Base-by-base conservation (phyloP, 1,140 invertebrate species). In the Pseudoatta argentina region DNA sequence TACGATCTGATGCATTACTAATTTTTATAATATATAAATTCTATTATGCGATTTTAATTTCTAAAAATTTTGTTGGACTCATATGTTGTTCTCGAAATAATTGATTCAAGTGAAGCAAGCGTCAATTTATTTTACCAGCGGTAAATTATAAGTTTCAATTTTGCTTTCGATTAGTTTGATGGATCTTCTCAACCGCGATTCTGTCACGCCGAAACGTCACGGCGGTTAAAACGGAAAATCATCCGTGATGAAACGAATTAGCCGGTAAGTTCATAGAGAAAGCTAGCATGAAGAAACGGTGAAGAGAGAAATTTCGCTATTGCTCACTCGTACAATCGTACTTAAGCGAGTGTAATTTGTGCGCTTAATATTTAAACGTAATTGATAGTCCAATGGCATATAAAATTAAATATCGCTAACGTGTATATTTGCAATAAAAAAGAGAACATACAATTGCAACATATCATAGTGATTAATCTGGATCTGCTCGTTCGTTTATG, bases 171-270 rank as follows among this genome's bases (percentile, higher is more conserved):
- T 79, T 79, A 79, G 30, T n/a, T 57, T 55, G 53, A 81, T 39
- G 27, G 27, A 53, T 75, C 27, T 14, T 51, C 53, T 75, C 53
- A 27, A 77, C 18, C 6, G 39, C 34, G 67, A 86, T 72, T 78
- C 66, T 39, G 67, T 63, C 57, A 79, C 1, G 48, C 21, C 51
- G 57, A 16, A 16, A 69, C 57, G 7, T 85, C 44, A 24, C 61
- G 12, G n/a, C 3, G 72, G 53, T 78, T 53, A 86, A 27, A 34
- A 71, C 69, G 69, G 55, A 88, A 77, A 83, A 85, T 85, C 87
- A 88, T 88, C 78, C 64, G 55, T 59, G 64, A 85, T 77, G 66
- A 85, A 79, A 69, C 77, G 53, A 57, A 55, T 59, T 57, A 79
- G 78, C 55, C 53, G 67, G 30, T 30, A 30, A 44, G 16, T 61